Percentiles rank a stretch among this genome's conserved stretches.
phyloP scores from a whole-genome alignment of 2,888 invertebrate species.

The Eupithecia insigniata region DNA sequence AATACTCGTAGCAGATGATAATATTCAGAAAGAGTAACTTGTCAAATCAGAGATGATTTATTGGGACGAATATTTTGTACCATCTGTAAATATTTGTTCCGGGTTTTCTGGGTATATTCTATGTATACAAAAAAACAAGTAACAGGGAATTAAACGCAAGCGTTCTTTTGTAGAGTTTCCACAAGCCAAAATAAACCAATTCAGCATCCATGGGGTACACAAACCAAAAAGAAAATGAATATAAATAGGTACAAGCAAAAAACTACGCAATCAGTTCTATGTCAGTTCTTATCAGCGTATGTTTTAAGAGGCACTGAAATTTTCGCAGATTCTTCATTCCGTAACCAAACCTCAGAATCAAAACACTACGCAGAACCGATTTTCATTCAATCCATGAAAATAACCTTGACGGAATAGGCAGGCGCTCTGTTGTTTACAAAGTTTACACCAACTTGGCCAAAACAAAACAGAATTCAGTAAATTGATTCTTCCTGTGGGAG shows the following conservation, averaged over 20 bases:
- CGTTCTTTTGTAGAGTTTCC: not conserved
- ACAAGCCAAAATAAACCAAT: not conserved
- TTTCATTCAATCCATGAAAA: conserved; percentile 20
- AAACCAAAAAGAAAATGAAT: not conserved
- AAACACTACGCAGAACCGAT: conserved; percentile 9
- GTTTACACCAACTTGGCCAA: conserved; percentile 39
- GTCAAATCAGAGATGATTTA: not conserved
- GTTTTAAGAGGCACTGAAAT: too few relatives aligned
- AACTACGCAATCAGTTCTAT: not conserved
- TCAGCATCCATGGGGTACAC: not conserved
- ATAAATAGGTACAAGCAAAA: not conserved
- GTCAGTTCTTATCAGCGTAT: not conserved
- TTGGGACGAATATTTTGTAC: not conserved
- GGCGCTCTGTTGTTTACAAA: conserved; percentile 34
- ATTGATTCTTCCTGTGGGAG: conserved; percentile 40
- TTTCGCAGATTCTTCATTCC: not conserved
- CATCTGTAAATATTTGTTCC: too few relatives aligned
- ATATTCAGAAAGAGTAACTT: not conserved
- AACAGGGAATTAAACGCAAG: not conserved
- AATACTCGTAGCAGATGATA: not conserved
- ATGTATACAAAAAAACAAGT: too few relatives aligned
- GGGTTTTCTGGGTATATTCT: too few relatives aligned
- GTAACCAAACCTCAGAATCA: not conserved
- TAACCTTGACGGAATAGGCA: conserved; percentile 32
- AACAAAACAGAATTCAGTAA: conserved; percentile 42